phyloP scores from a whole-genome alignment of 2,113 vertebrate species.

The Chaetorhynchus papuensis region DNA sequence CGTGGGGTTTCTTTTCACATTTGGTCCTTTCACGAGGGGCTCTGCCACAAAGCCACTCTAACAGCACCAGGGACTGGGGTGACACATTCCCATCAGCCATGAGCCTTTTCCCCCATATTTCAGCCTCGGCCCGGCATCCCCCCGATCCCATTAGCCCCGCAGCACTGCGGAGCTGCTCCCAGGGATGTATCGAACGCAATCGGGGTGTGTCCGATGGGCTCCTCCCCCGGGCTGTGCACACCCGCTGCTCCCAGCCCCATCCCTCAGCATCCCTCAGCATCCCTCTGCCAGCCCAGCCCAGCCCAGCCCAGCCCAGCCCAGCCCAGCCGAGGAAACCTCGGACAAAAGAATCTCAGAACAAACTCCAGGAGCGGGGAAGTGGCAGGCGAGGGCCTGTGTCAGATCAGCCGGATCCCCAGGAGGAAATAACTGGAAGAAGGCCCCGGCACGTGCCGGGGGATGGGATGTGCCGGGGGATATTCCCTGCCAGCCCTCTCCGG shows the following conservation, averaged over 20 bases:
- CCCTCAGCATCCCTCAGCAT: background rate
- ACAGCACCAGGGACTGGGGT: background rate
- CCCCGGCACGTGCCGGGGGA: background rate
- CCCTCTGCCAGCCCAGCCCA: background rate
- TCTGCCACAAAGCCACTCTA: background rate
- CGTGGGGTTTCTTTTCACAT: rapidly evolving
- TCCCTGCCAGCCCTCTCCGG: background rate
- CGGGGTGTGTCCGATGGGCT: rapidly evolving
- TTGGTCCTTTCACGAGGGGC: background rate
- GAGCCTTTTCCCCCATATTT: background rate
- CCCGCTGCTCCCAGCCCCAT: rapidly evolving
- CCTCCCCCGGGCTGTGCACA: background rate
- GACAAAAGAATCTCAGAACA: background rate
- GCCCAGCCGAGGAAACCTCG: background rate
- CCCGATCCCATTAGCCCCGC: too few species aligned
- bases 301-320: too few species aligned
- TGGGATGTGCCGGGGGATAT: background rate
- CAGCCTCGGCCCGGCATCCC: background rate
- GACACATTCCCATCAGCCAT: background rate
- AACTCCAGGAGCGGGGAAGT: background rate
- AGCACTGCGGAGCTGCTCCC: background rate
- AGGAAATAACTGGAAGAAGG: slow-evolving; percentile 28
- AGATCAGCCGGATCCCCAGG: background rate
- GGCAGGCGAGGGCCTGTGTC: background rate
- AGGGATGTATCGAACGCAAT: rapidly evolving